A percentile compares a stretch with the other conserved stretches of the same genome.
Evolutionary conservation across 2,888 invertebrate genomes (phyloP).

Genomic region (Drymonia ruficornis): DNA sequence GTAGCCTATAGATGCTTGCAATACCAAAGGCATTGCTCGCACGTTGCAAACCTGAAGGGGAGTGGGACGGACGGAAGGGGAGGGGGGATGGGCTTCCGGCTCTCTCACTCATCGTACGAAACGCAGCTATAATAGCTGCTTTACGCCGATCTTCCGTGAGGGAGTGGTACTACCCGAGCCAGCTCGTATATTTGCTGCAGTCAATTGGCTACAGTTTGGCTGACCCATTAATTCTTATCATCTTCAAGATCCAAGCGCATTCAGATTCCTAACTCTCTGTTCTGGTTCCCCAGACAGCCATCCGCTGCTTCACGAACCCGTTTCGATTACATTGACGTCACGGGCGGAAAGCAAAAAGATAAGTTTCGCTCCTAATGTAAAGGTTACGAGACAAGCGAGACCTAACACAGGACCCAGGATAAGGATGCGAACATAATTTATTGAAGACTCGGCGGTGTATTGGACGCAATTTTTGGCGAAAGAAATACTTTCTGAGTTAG

Average conservation of each 20-base stretch:
- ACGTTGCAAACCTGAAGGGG: too few relatives aligned
- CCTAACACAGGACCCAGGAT: constrained; percentile 31
- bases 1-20: too few relatives aligned
- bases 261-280: constrained; percentile 26
- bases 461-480: not conserved
- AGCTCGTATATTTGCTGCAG: too few relatives aligned
- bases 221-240: too few relatives aligned
- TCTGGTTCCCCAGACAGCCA: constrained; percentile 55
- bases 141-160: too few relatives aligned
- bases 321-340: constrained; percentile 74
- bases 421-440: constrained; percentile 43
- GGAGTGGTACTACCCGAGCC: too few relatives aligned
- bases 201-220: too few relatives aligned
- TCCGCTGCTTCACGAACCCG: constrained; percentile 59
- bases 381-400: constrained; percentile 57
- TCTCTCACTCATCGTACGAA: too few relatives aligned
- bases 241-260: constrained; percentile 11
- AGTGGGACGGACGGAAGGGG: too few relatives aligned
- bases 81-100: too few relatives aligned
- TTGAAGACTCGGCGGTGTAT: constrained; percentile 25
- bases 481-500: not conserved
- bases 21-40: too few relatives aligned
- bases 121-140: too few relatives aligned
- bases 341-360: constrained; percentile 64
- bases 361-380: constrained; percentile 70